Evolutionary conservation across 1,140 invertebrate genomes (phyloP), one percentile per base, ranked within the genome.

Genomic region (Ceratoteleas bidentatus): DNA sequence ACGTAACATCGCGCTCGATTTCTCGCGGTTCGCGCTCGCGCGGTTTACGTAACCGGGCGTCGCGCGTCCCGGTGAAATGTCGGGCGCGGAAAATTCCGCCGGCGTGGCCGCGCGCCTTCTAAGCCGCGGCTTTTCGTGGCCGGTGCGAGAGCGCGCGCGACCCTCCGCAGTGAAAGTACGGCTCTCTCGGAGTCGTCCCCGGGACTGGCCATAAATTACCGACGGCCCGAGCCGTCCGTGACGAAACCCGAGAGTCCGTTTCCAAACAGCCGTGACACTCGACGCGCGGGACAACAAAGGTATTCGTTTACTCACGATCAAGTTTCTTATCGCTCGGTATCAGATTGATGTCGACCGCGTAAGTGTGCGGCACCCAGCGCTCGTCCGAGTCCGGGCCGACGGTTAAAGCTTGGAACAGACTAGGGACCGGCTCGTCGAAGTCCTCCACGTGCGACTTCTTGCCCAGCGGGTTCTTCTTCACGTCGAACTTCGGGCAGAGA

Each of bases 361-460:
- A 94, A 47, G 95, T 96, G 68, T 95, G 94, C 2, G 94, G 93
- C 32, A 94, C 91, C 96, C 96, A 97, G 75, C 94, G 88, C 74
- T 94, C 89, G 58, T 94, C 90, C 3, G 90, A 83, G 86, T 97
- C 96, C 49, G 94, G 93, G 83, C 94, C 95, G 65, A 94, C 93
- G 10, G 96, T 97, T 47, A 97, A 90, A 3, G 94, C 95, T 75
- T 93, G 91, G 87, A 97, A 98, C 4, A 98, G 89, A 72, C 95
- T 95, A 0, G 95, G 95, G 13, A 96, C 93, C 24, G 94, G 93
- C 64, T 96, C 95, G 40, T 92, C 91, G 2, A 97, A 92, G 73
- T 96, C 95, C 88, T 97, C 96, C 6, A 97, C 95, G 85, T 97
- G 95, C 9, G 96, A 97, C 77, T 96, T 94, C 85, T 94, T 94